Conservation (phyloP, 2,888 invertebrate genomes). For the Dryococelus australis region DNA sequence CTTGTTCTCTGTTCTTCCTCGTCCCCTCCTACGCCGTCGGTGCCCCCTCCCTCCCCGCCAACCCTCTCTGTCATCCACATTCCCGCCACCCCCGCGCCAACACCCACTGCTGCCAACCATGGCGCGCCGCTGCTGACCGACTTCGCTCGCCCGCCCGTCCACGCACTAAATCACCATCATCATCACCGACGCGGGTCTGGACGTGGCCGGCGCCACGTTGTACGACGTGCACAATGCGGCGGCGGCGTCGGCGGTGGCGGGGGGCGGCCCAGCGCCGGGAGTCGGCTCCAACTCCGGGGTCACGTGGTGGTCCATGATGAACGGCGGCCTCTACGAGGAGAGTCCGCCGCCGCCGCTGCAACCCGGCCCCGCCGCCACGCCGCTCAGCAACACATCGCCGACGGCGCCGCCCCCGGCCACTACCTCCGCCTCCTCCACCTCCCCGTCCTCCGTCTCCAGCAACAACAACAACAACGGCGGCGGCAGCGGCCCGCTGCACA, state of each 20-base stretch:
- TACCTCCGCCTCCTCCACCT: conserved; percentile 44
- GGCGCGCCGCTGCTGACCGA: conserved; percentile 28
- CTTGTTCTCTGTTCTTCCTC: conserved; percentile 20
- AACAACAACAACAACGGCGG: conserved; percentile 57
- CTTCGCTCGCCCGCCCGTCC: conserved; percentile 22
- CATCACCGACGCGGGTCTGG: conserved; percentile 40
- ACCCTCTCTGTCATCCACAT: not conserved
- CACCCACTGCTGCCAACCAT: conserved; percentile 20
- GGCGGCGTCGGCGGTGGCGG: conserved; percentile 48
- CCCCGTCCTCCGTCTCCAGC: conserved; percentile 59
- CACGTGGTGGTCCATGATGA: conserved; percentile 87
- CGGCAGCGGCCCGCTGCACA: conserved; percentile 79
- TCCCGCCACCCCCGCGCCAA: not conserved
- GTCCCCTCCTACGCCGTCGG: not conserved
- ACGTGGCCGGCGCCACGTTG: conserved; percentile 42
- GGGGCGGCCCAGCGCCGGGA: conserved; percentile 82
- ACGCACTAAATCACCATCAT: conserved; percentile 38
- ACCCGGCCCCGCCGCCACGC: conserved; percentile 43
- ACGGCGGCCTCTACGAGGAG: conserved; percentile 81
- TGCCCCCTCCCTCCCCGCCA: not conserved
- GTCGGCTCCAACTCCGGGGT: conserved; percentile 84
- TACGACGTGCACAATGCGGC: conserved; percentile 42
- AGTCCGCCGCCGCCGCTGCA: conserved; percentile 62
- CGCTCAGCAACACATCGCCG: conserved; percentile 42
- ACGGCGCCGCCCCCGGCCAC: conserved; percentile 44